A percentile compares a stretch with the other conserved stretches of the same genome.
phyloP scores from a whole-genome alignment of 1,140 invertebrate genomes.

The Hycleus cichorii region DNA sequence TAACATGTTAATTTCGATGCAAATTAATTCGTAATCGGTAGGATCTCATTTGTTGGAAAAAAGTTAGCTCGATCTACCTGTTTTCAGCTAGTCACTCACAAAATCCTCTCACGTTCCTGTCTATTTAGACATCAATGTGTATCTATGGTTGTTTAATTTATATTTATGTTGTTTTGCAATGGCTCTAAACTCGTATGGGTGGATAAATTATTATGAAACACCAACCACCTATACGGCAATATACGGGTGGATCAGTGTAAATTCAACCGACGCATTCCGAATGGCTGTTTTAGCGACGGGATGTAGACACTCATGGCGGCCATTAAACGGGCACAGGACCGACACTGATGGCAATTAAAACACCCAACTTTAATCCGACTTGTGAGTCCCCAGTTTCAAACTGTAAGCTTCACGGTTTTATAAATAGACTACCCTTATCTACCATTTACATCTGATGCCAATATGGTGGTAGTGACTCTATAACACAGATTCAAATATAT shows the following conservation, averaged over 20 bases:
- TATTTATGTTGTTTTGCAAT: no score
- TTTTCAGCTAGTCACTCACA: no score
- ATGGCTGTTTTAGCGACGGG: conserved; percentile 23
- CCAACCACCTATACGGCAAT: not conserved
- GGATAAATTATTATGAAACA: not conserved
- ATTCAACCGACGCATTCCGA: conserved; percentile 16
- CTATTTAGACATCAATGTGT: no score
- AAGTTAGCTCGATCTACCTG: no score
- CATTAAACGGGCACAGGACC: conserved; percentile 20
- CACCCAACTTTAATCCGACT: conserved; percentile 18
- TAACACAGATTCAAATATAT: not conserved
- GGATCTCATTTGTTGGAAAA: no score
- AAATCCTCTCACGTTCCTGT: no score
- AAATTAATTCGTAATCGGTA: no score
- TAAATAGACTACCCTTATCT: conserved; percentile 22
- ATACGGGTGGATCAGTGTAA: conserved; percentile 15
- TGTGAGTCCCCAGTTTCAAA: conserved; percentile 9
- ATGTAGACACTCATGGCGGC: conserved; percentile 19
- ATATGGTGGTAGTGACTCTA: conserved; percentile 4
- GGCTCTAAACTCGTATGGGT: not conserved
- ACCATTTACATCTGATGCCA: conserved; percentile 21
- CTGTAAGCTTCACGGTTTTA: conserved; percentile 8
- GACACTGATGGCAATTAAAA: conserved; percentile 21
- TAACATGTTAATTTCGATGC: no score
- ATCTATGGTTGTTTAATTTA: no score